These are phyloP conservation scores for Euphysa ruthae DNA, from an alignment of 30 jellyfish, hydroid and myxozoan genomes.

Conservation along the genomic window DNA sequence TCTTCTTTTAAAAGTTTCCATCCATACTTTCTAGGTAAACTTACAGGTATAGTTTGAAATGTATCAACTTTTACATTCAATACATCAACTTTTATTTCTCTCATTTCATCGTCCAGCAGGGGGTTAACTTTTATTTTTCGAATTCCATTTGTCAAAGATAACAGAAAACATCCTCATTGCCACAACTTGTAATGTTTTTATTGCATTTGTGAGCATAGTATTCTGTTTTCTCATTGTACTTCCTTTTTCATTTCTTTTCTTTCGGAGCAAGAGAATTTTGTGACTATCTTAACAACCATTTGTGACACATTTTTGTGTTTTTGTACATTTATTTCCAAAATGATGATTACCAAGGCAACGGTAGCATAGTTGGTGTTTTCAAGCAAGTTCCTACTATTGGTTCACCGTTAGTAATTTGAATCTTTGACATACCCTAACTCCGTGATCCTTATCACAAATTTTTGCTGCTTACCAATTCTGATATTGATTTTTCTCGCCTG, in stretches of 20 bases:
- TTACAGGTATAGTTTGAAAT: neutral
- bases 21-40: neutral
- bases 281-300: neutral
- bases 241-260: neutral
- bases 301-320: neutral
- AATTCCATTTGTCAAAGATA: neutral
- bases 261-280: neutral
- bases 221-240: neutral
- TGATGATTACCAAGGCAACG: no score
- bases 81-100: no score
- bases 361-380: no score
- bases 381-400: no score
- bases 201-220: neutral
- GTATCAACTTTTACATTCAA: no score
- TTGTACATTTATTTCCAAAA: neutral
- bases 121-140: neutral
- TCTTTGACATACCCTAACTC: no score
- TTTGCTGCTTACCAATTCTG: no score
- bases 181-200: neutral
- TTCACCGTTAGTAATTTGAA: no score
- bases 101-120: no score
- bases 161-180: neutral
- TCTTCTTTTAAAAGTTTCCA: neutral
- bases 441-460: no score
- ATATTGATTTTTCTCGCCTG: no score